Percentiles rank a stretch among this genome's conserved stretches.
Evolutionary conservation across 1,140 invertebrate genomes (phyloP).

Genomic region (Drosophila bifasciata): DNA sequence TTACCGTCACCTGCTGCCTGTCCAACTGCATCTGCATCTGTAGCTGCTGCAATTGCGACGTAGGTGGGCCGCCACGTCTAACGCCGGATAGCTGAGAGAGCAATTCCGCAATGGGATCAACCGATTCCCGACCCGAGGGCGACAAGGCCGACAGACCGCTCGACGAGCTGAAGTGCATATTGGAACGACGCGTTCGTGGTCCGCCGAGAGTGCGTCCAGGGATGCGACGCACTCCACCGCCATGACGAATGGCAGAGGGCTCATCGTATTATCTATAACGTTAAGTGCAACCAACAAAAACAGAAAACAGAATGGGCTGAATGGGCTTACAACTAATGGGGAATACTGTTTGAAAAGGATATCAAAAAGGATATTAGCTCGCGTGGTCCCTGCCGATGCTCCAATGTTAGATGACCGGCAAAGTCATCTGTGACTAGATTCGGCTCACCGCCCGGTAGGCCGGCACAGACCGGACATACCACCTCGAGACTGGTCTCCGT

Average conservation of each 20-base stretch:
- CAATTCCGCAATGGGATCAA: constrained; percentile 97
- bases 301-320: background rate
- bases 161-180: constrained; percentile 95
- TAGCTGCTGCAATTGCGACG: constrained; percentile 93
- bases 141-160: constrained; percentile 92
- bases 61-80: constrained; percentile 89
- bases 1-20: constrained; percentile 92
- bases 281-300: constrained; percentile 85
- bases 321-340: constrained; percentile 1
- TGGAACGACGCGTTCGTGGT: constrained; percentile 90
- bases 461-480: constrained; percentile 98
- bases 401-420: constrained; percentile 96
- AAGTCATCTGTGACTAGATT: constrained; percentile 99
- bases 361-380: constrained; percentile 94
- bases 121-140: constrained; percentile 93
- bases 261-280: constrained; percentile 89
- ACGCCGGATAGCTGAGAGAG: constrained; percentile 96
- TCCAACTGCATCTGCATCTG: constrained; percentile 96
- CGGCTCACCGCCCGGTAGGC: constrained; percentile 97
- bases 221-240: constrained; percentile 92
- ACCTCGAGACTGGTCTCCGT: constrained; percentile 85
- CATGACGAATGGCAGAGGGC: constrained; percentile 91
- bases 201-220: constrained; percentile 91
- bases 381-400: constrained; percentile 94
- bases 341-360: constrained; percentile 86